Percentiles rank a stretch among this genome's conserved stretches.
phyloP scores from a whole-genome alignment of 1,140 invertebrate species.

The Brachionus calyciflorus region DNA sequence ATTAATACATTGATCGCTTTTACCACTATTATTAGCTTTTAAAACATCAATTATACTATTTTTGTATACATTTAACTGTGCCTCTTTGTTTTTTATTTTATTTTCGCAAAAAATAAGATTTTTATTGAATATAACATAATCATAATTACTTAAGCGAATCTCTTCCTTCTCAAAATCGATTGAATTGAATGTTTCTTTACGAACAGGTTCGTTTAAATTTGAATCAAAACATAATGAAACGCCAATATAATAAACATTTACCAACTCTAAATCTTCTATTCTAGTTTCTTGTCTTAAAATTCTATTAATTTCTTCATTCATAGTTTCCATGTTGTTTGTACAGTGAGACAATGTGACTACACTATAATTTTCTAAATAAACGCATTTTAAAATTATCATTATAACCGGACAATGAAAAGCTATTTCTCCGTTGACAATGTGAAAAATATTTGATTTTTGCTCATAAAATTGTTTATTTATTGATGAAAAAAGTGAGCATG shows the following conservation, averaged over 20 bases:
- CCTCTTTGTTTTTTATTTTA: too few species aligned
- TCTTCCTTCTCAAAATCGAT: too few species aligned
- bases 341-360: neutral
- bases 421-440: neutral
- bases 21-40: too few species aligned
- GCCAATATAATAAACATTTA: neutral
- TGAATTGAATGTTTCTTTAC: neutral
- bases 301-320: neutral
- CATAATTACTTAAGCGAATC: neutral
- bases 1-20: neutral
- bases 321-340: neutral
- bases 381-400: neutral
- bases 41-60: too few species aligned
- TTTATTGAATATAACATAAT: neutral
- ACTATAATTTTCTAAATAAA: neutral
- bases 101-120: too few species aligned
- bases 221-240: neutral
- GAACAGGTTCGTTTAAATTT: neutral
- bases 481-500: neutral
- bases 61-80: too few species aligned
- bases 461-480: neutral
- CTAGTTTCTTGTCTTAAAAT: neutral
- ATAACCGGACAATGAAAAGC: neutral
- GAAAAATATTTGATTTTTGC: neutral
- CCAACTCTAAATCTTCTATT: neutral